Evolutionary conservation across 1,140 invertebrate genomes (phyloP), one percentile per base, ranked within the genome.

Genomic region (Periplaneta americana): DNA sequence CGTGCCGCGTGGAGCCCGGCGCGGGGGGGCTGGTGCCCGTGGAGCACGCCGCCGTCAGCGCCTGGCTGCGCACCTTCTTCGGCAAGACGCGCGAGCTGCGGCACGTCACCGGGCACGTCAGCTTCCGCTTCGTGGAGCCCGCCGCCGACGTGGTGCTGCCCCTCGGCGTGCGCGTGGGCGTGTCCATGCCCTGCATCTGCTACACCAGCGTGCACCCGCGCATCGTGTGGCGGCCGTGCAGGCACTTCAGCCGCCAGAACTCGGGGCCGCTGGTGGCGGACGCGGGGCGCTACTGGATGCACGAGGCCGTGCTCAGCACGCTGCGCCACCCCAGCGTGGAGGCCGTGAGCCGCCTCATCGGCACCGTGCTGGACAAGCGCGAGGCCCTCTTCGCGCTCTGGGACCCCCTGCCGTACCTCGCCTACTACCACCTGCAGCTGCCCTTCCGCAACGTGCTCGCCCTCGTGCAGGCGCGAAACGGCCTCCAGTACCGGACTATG

Each of bases 381-480:
- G 94, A 96, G 85, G 94, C 94, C 0, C 87, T 96, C 1, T 96
- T 96, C 84, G 90, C 93, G 1, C 94, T 93, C 84, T 96, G 94
- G 94, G 95, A 96, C 85, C 95, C 95, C 0, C 84, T 96, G 80
- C 95, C 95, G 0, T 96, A 95, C 85, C 95, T 94, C 84, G 94
- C 93, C 3, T 95, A 95, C 85, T 96, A 95, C 87, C 94, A 95
- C 85, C 91, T 95, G 81, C 93, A 95, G 84, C 86, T 94, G 82
- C 94, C 94, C 0, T 91, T 95, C 39, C 88, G 89, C 81, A 91
- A 92, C 35, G 87, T 94, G 17, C 85, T 90, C 5, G 89, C 87
- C 1, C 89, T 89, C 78, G 86, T 92, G 34, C 85, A 86, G 76
- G 79, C 37, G 0, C 76, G 78, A 17, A 82, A 82, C 11, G 66